Conservation (phyloP, 2,797 vertebrate species). For the Enteromius fasciolatus region DNA sequence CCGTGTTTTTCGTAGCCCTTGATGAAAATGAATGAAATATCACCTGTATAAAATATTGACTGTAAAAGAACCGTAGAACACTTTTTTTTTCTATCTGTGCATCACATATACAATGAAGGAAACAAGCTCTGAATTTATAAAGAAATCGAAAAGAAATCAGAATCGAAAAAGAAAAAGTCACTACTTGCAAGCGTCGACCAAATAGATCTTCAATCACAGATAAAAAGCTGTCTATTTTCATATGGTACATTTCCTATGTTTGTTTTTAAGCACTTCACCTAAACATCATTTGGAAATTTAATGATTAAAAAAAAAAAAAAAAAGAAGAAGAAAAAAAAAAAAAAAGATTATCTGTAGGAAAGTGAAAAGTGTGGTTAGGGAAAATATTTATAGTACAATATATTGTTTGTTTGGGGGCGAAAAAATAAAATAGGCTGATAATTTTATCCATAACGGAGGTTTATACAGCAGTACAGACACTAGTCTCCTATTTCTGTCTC, state of each 20-base stretch:
- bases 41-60: slow-evolving; percentile 75
- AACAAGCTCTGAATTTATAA: slow-evolving; percentile 35
- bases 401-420: slow-evolving; percentile 65
- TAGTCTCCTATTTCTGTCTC: slow-evolving; percentile 64
- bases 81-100: slow-evolving; percentile 67
- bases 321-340: slow-evolving; percentile 38
- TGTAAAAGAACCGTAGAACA: slow-evolving; percentile 56
- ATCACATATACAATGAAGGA: slow-evolving; percentile 74
- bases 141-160: slow-evolving; percentile 5
- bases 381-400: slow-evolving; percentile 58
- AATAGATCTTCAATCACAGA: slow-evolving; percentile 70
- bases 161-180: slow-evolving; percentile 58
- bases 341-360: slow-evolving; percentile 15
- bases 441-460: slow-evolving; percentile 68
- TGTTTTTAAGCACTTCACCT: slow-evolving; percentile 74
- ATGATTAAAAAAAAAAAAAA: slow-evolving; percentile 55
- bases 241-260: slow-evolving; percentile 78
- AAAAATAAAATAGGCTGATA: slow-evolving; percentile 59
- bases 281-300: slow-evolving; percentile 69
- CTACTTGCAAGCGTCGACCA: slow-evolving; percentile 74
- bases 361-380: slow-evolving; percentile 32
- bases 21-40: slow-evolving; percentile 78
- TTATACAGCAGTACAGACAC: slow-evolving; percentile 81
- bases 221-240: slow-evolving; percentile 72
- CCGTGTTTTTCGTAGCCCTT: slow-evolving; percentile 75